Base-by-base conservation (phyloP, 37 sponge, comb jelly and placozoan genomes). In the Amphimedon queenslandica region DNA sequence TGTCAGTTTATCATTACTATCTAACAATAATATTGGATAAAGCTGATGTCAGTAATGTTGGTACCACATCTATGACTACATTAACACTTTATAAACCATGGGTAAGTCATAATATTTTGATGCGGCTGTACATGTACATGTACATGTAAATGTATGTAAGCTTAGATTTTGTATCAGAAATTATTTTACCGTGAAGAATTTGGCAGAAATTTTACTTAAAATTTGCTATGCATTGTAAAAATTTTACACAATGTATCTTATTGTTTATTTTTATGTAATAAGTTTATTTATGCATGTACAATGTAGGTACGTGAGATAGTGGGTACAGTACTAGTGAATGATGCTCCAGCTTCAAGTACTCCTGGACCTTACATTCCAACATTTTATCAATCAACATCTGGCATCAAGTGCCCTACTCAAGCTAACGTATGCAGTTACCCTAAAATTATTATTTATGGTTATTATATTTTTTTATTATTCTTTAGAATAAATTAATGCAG, bases 401-500 rank as follows among this genome's bases (percentile, higher is more conserved):
- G 37, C 33, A 67, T 67, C 23, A 8, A 16, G 37, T 37, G 37
- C 34, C 30, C 37, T 21, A 34, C 24, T 35, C 27, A 31, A 3
- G 37, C 37, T 67, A 35, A 39, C 5, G 69, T 67, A 37, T 39
- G 13, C 53, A 47, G 13, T 18, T 13, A 47, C 13, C 8, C 53
- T 18, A 18, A 47, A 18, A 47, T 47, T 18, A 13, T 18, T 47
- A 47, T 47, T 8, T 47, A 47, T 47, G 8, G 8, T 18, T 8
- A 47, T 47, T 47, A 18, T 47, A 18, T 18, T 47, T 47, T 47
- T 47, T 13, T 47, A 8, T 47, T 13, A 18, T 8, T 47, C 13
- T 13, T 47, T 56, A 78, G 79, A 78, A 73, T 30, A 8, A 56
- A 36, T 34, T 78, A 57, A 86, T 92, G 92, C 82, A 80, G 67